Evolutionary conservation across 1,140 invertebrate genomes (phyloP).

Genomic region (Trichomalopsis sarcophagae): DNA sequence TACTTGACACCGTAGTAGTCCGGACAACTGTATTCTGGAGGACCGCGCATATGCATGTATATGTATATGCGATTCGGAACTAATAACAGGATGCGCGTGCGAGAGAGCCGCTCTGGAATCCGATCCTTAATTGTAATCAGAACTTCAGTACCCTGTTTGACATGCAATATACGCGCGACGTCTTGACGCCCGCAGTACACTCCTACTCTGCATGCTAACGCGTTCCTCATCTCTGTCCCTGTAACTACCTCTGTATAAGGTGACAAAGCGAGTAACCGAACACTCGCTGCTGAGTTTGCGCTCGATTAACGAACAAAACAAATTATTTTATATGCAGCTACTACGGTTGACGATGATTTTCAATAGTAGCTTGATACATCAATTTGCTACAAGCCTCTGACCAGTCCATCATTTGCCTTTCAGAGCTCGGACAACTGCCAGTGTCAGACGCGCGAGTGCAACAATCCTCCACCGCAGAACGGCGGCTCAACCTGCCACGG

Average conservation of each 20-base stretch:
- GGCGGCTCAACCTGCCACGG: slow-evolving; percentile 83
- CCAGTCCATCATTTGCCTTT: neutral
- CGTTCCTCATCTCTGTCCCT: neutral
- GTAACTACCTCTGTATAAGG: neutral
- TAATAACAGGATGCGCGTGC: neutral
- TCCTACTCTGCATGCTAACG: neutral
- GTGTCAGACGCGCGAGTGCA: slow-evolving; percentile 86
- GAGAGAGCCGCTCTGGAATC: neutral
- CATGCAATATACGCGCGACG: neutral
- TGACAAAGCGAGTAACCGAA: neutral
- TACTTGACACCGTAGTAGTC: no score
- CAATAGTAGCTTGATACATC: no score
- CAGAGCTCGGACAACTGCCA: slow-evolving; percentile 80
- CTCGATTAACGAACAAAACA: no score
- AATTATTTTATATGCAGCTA: no score
- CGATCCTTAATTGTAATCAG: slow-evolving; percentile 19
- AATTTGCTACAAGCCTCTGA: neutral
- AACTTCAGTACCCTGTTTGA: slow-evolving; percentile 14
- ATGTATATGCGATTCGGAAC: neutral
- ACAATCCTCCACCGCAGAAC: slow-evolving; percentile 87
- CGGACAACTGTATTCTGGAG: no score
- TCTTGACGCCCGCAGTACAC: neutral
- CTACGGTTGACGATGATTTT: no score
- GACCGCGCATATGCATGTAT: no score
- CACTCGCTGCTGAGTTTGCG: no score